Conservation (phyloP, 2,888 invertebrate species). For the Sesamia inferens region DNA sequence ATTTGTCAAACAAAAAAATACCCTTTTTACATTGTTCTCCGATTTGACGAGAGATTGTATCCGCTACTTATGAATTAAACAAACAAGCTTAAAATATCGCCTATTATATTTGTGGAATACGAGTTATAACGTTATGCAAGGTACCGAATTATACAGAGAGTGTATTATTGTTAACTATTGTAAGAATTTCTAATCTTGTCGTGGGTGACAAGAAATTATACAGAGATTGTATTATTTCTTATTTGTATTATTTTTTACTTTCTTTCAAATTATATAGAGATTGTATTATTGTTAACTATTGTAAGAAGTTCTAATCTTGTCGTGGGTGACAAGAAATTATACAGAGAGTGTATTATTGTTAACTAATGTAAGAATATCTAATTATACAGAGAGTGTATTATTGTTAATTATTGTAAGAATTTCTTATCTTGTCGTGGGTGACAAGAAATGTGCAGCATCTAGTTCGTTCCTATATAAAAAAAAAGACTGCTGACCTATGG, state of each 20-base stretch:
- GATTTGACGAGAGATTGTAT: conserved; percentile 28
- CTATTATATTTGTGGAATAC: conserved; percentile 29
- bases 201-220: too few relatives aligned
- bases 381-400: not conserved
- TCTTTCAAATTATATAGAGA: too few relatives aligned
- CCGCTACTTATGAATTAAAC: conserved; percentile 39
- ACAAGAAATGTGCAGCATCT: not conserved
- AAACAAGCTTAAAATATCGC: conserved; percentile 40
- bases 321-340: too few relatives aligned
- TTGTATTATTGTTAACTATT: conserved; percentile 8
- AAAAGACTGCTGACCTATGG: too few relatives aligned
- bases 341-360: too few relatives aligned
- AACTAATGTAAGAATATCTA: conserved; percentile 1
- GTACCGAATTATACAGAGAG: not conserved
- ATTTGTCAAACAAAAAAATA: conserved; percentile 7
- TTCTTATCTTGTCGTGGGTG: not conserved
- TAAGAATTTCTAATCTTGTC: not conserved
- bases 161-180: conserved; percentile 1
- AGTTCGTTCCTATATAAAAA: not conserved
- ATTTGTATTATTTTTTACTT: too few relatives aligned
- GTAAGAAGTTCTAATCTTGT: not conserved
- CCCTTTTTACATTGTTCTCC: conserved; percentile 34
- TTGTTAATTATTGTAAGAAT: conserved; percentile 2
- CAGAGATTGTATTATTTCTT: too few relatives aligned
- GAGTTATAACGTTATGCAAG: conserved; percentile 27